Evolutionary conservation across 2,797 vertebrate genomes (phyloP).

Genomic region (Falco rusticolus): DNA sequence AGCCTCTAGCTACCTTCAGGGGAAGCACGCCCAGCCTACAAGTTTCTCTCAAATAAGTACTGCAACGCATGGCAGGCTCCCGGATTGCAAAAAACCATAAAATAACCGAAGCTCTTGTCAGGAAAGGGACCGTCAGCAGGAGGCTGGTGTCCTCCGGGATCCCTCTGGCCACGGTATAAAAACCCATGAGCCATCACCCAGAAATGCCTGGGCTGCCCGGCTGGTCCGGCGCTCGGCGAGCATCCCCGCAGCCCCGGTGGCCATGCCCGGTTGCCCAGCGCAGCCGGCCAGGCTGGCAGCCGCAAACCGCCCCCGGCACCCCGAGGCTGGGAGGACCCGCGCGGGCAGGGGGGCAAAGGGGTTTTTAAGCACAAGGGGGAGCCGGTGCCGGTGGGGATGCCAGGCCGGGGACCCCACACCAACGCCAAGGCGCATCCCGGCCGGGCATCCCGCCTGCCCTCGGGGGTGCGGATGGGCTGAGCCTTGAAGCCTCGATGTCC

Average conservation of each 20-base stretch:
- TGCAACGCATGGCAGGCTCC: background rate
- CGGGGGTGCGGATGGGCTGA: fast-evolving
- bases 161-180: background rate
- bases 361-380: constrained; percentile 83
- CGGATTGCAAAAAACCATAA: background rate
- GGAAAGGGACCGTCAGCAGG: background rate
- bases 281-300: constrained; percentile 86
- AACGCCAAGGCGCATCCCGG: background rate
- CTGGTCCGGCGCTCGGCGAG: no score
- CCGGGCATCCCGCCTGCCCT: background rate
- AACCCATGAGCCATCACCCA: background rate
- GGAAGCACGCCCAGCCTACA: background rate
- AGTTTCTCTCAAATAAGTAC: constrained; percentile 3
- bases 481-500: background rate
- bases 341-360: constrained; percentile 39
- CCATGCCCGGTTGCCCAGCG: constrained; percentile 76
- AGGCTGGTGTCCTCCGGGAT: background rate
- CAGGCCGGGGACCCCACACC: background rate
- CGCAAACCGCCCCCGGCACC: constrained; percentile 90
- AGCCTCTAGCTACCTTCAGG: background rate
- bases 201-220: background rate
- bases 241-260: no score
- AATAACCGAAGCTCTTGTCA: background rate
- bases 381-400: background rate
- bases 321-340: constrained; percentile 87